phyloP scores from a whole-genome alignment of 1,140 invertebrate species.

The Drosophila parabipectinata region DNA sequence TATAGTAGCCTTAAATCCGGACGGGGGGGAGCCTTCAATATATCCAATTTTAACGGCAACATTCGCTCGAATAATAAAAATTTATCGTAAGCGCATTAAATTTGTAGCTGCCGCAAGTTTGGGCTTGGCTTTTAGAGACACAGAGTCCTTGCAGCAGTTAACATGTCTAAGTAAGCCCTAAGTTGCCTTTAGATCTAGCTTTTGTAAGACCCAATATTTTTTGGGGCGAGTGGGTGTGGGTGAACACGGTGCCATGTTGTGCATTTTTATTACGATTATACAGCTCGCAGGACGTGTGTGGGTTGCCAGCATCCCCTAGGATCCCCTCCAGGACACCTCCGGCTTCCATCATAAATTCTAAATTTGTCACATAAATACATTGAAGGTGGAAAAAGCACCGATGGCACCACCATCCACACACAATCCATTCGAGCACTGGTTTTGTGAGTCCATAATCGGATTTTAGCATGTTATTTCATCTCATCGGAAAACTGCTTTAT shows the following conservation, averaged over 20 bases:
- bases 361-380: slow-evolving; percentile 74
- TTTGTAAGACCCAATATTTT: slow-evolving; percentile 28
- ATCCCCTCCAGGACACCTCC: not conserved
- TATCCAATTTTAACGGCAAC: slow-evolving; percentile 61
- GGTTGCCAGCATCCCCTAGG: not conserved
- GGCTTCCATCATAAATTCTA: slow-evolving; percentile 60
- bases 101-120: slow-evolving; percentile 67
- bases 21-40: slow-evolving; percentile 23
- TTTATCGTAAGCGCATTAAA: slow-evolving; percentile 76
- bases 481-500: not conserved
- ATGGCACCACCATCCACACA: slow-evolving; percentile 6
- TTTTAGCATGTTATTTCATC: slow-evolving; percentile 39
- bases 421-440: slow-evolving; percentile 30
- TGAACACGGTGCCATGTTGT: slow-evolving; percentile 53
- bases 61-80: slow-evolving; percentile 72
- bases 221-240: not conserved
- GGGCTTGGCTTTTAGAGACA: slow-evolving; percentile 21
- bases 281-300: slow-evolving; percentile 40
- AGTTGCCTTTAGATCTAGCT: slow-evolving; percentile 38
- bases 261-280: slow-evolving; percentile 71
- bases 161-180: slow-evolving; percentile 57
- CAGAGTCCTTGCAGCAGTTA: slow-evolving; percentile 48
- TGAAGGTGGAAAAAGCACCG: slow-evolving; percentile 20
- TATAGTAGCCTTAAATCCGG: not conserved
- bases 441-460: slow-evolving; percentile 54